Conservation (phyloP, 1,140 invertebrate species). For the Solen grandis region DNA sequence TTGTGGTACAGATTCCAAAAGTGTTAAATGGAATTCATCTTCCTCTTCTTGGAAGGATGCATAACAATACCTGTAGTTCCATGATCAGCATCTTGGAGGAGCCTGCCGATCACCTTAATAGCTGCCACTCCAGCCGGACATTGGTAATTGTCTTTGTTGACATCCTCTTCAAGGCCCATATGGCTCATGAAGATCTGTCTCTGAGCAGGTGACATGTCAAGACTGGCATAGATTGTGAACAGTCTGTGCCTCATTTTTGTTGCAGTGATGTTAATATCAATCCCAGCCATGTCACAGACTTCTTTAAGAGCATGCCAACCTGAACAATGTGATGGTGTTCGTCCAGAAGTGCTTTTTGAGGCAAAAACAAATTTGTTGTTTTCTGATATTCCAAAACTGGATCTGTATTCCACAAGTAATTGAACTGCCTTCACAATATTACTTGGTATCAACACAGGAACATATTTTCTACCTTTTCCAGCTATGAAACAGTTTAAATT, state of each 20-base stretch:
- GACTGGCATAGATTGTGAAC: conserved; percentile 15
- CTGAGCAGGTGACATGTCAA: neutral
- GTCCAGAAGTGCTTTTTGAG: neutral
- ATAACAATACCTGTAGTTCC: too few relatives aligned
- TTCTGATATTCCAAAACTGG: neutral
- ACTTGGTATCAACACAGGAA: conserved; percentile 50
- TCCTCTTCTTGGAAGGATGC: too few relatives aligned
- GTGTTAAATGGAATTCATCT: too few relatives aligned
- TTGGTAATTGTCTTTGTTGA: conserved; percentile 27
- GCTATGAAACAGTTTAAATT: conserved; percentile 38
- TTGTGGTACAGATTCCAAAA: too few relatives aligned
- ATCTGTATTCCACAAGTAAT: conserved; percentile 39
- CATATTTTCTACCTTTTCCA: conserved; percentile 56
- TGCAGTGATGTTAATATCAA: neutral
- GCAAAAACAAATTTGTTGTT: conserved; percentile 2
- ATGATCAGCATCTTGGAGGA: neutral
- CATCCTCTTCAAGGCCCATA: conserved; percentile 7
- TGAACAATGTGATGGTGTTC: neutral
- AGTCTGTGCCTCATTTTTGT: neutral
- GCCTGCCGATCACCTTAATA: neutral
- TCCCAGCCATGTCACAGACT: neutral
- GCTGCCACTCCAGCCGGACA: neutral
- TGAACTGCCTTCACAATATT: conserved; percentile 36
- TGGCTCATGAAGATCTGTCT: conserved; percentile 1
- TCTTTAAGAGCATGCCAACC: conserved; percentile 5